Evolutionary conservation across 2,888 invertebrate genomes (phyloP).

Genomic region (Sarcophaga caerulescens): DNA sequence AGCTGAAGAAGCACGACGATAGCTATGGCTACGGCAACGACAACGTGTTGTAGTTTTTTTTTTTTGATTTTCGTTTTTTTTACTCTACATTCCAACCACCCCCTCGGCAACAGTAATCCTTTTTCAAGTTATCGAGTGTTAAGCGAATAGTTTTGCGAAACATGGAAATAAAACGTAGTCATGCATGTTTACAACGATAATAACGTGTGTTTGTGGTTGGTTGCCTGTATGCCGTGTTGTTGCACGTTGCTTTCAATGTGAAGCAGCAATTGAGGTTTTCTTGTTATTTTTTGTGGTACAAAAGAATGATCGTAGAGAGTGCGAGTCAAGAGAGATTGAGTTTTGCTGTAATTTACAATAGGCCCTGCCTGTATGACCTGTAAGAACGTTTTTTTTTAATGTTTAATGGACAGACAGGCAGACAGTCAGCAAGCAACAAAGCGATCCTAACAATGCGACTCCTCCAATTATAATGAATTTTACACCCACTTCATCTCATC

Average conservation of each 20-base stretch:
- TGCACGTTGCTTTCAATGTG: not conserved
- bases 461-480: no score
- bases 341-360: not conserved
- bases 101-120: slow-evolving; percentile 17
- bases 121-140: slow-evolving; percentile 15
- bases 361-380: not conserved
- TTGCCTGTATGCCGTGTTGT: not conserved
- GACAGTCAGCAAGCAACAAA: not conserved
- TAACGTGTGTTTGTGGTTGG: slow-evolving; percentile 6
- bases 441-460: not conserved
- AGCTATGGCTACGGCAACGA: no score
- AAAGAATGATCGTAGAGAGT: no score
- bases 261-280: not conserved
- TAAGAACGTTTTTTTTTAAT: not conserved
- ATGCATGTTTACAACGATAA: slow-evolving; percentile 28
- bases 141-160: not conserved
- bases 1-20: not conserved
- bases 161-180: slow-evolving; percentile 42
- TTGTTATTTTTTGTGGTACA: not conserved
- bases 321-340: no score
- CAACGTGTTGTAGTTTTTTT: not conserved
- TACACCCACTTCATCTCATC: no score
- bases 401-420: not conserved
- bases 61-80: not conserved
- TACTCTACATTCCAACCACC: not conserved